Base-by-base conservation (phyloP, 30 jellyfish, hydroid and myxozoan species). In the Aurelia sp. region DNA sequence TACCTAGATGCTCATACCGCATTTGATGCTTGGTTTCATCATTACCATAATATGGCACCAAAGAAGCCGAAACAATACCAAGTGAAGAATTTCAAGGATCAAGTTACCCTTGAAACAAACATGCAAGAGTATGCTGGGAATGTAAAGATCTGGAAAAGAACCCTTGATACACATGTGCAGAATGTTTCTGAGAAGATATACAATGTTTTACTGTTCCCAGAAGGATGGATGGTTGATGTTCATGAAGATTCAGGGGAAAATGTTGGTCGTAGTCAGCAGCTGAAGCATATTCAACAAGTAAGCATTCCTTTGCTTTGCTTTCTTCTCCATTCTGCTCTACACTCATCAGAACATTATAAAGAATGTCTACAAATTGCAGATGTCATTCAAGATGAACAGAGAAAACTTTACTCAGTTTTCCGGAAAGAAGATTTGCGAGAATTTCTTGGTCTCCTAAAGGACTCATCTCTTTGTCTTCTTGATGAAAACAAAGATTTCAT, bases 1-100 rank as follows among this genome's bases (percentile, higher is more conserved):
- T 94, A 94, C 84, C 89, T 94, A 35, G 81, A 85, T 94, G 99
- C 99, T 1, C 99, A 94, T 35, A 87, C 70, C 63, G 94, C 97
- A 3, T 94, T 88, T 76, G 92, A 94, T 81, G 96, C 87, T 13
- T 94, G 99, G 99, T 89, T 87, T 66, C 86, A 89, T 77, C 99
- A 94, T 68, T 94, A 74, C 74, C 88, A 88, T 53, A 64, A 85
- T 77, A 75, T 81, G 57, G 94, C 97, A 57, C 99, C 99, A 57
- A 87, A 52, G 63, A 91, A 94, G 55, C 97, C 99, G 9, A 68
- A 53, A 57, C 77, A 69, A 31, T 87, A 65, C 31, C 72, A 63
- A n/a, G 21, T 82, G 12, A 61, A 62, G 71, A 88, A 88, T 24
- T 94, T 94, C 72, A 89, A 89, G 64, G 99, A 94, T 47, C 96